phyloP scores from a whole-genome alignment of 2,797 vertebrate genomes.

The Phataginus tetradactyla region DNA sequence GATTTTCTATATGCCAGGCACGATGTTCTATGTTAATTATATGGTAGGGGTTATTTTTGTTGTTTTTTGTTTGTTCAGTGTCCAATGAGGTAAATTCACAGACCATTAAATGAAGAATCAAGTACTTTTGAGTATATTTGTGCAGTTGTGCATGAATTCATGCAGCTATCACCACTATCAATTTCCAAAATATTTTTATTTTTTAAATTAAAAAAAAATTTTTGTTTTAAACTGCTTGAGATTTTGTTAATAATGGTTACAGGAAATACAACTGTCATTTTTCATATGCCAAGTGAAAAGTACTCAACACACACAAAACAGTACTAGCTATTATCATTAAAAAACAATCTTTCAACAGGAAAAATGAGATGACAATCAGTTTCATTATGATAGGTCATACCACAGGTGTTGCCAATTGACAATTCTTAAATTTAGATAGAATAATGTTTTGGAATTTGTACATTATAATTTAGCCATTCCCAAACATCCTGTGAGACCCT shows the following conservation, averaged over 20 bases:
- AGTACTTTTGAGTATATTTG: neutral
- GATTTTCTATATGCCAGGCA: neutral
- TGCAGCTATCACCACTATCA: neutral
- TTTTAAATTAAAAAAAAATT: neutral
- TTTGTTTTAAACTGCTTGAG: conserved; percentile 60
- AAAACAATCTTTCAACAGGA: conserved; percentile 20
- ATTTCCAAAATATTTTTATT: neutral
- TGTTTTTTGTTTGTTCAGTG: neutral
- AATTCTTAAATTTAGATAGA: conserved; percentile 25
- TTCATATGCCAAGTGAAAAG: conserved; percentile 58
- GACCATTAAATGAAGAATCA: neutral
- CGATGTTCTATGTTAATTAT: neutral
- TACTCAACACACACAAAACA: neutral
- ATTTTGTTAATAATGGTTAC: conserved; percentile 69
- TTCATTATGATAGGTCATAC: neutral
- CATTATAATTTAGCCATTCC: conserved; percentile 17
- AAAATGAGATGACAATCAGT: neutral
- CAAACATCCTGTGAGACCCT: conserved; percentile 23
- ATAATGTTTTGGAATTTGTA: conserved; percentile 19
- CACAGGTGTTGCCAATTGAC: neutral
- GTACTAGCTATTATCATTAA: neutral
- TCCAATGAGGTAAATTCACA: neutral
- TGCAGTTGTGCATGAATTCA: neutral
- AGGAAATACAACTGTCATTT: conserved; percentile 53
- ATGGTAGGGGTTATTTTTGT: neutral